A percentile compares a stretch with the other conserved stretches of the same genome.
Evolutionary conservation across 2,888 invertebrate genomes (phyloP).

Genomic region (Minunthozetes semirufus): DNA sequence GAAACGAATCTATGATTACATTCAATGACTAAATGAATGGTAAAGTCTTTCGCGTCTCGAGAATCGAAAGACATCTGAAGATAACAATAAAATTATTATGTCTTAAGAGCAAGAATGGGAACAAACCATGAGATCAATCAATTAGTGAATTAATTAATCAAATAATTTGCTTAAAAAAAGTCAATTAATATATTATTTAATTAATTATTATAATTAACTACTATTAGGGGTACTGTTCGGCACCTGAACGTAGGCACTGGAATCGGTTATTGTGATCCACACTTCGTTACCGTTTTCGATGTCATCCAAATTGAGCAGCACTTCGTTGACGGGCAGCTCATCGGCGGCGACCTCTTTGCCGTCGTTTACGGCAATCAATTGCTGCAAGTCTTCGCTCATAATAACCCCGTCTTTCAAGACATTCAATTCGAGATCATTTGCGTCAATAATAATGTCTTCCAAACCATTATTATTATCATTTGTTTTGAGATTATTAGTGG

Average conservation of each 20-base stretch:
- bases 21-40: background rate
- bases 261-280: conserved; percentile 16
- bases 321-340: conserved; percentile 2
- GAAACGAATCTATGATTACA: too few species aligned
- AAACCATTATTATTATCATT: conserved; percentile 2
- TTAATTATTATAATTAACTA: background rate
- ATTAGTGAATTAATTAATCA: background rate
- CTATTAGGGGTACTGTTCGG: background rate
- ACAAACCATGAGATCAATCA: background rate
- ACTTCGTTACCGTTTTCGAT: conserved; percentile 22
- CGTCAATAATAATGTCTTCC: conserved; percentile 12
- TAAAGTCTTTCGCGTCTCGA: background rate
- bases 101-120: background rate
- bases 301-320: conserved; percentile 19
- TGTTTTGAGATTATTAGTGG: background rate
- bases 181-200: background rate
- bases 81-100: background rate
- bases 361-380: background rate
- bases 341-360: background rate
- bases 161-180: too few species aligned
- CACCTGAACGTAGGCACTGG: conserved; percentile 19
- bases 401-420: conserved; percentile 8
- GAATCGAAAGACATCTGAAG: background rate
- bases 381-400: conserved; percentile 1
- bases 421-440: conserved; percentile 9